Base-by-base conservation (phyloP, 1,140 invertebrate species). In the Drosophila azteca region DNA sequence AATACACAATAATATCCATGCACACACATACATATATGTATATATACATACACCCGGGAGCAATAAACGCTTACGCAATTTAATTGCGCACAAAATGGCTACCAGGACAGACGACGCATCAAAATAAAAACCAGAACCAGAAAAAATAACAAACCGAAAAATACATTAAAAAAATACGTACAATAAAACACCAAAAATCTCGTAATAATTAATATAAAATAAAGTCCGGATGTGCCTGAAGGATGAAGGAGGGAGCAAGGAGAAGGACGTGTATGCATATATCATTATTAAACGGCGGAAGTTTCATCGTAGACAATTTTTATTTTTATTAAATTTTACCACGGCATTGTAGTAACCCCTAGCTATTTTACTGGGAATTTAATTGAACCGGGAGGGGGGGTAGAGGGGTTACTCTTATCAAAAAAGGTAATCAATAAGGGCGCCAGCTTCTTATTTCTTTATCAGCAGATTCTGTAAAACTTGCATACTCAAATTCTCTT, bases 21-120 rank as follows among this genome's bases (percentile, higher is more conserved):
- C 5, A 26, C 24, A 26, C 3, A 24, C 3, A 24, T 24, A 24
- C 22, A 24, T 24, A 24, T 24, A 41, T 11, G 48, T 17, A 55
- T 26, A 26, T 26, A 5, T 0, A 5, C n/a, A 51, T 59, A 77
- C 83, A 68, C 67, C 72, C 80, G 79, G 83, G 82, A 78, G 83
- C 83, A 77, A 88, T 88, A 88, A 83, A 79, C 79, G 83, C 71
- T 82, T 88, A 88, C 83, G 76, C 83, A 88, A 83, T 88, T 88
- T 83, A 88, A 88, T 89, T 88, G 83, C 76, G 52, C 76, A 79
- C 79, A 88, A 88, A 88, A 89, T 83, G 83, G 71, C 76, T 65
- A 62, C 53, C 70, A 54, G 52, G 17, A 63, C 43, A 63, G 20
- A 41, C 48, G 26, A 43, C 20, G 17, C 24, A 52, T 55, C 69